Evolutionary conservation across 2,113 vertebrate genomes (phyloP).

Genomic region (Nothocercus julius): DNA sequence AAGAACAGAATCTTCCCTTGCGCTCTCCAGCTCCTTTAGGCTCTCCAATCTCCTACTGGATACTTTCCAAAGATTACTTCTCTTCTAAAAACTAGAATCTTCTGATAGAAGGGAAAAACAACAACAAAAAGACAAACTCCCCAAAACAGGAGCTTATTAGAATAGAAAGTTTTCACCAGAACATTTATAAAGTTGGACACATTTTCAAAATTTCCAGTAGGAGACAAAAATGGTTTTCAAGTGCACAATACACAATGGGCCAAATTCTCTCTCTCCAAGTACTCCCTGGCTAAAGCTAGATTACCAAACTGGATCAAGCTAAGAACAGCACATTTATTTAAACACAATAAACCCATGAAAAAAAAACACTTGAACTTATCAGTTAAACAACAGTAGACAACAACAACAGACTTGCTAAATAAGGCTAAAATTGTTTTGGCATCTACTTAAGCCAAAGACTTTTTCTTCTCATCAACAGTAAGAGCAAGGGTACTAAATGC

Average conservation of each 20-base stretch:
- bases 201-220: neutral
- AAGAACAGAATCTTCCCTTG: neutral
- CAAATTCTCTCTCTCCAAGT: neutral
- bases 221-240: neutral
- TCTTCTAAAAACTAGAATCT: neutral
- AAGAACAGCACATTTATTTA: neutral
- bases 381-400: neutral
- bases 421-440: slow-evolving; percentile 1
- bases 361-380: neutral
- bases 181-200: neutral
- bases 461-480: slow-evolving; percentile 22
- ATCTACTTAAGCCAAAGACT: slow-evolving; percentile 2
- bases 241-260: neutral
- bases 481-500: neutral
- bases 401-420: neutral
- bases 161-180: neutral
- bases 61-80: neutral
- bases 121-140: neutral
- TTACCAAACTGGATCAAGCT: neutral
- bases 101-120: neutral
- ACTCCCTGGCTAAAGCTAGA: neutral
- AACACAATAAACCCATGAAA: neutral
- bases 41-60: neutral
- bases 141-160: neutral
- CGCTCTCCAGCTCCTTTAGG: neutral